Evolutionary conservation across 2,888 invertebrate genomes (phyloP), one percentile per base, ranked within the genome.

Genomic region (Platycheirus albimanus): DNA sequence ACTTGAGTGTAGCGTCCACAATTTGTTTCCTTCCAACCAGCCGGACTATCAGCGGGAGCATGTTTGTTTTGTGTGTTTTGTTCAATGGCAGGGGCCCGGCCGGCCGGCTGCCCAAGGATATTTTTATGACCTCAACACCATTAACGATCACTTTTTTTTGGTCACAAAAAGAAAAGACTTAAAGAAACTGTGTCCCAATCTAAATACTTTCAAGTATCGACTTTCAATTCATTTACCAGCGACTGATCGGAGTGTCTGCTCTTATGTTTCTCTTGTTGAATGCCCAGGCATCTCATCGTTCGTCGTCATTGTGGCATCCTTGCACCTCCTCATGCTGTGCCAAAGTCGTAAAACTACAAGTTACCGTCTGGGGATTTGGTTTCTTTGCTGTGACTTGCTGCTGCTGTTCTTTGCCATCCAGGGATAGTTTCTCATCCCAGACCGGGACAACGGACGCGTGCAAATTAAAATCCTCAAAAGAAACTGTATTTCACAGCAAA

Each of bases 101-200:
- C n/a, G n/a, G n/a, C n/a, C n/a, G n/a, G n/a, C n/a, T n/a, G 80
- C 75, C 75, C 76, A 77, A 83, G 78, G 78, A 78, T 78, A 61
- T 56, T 78, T 83, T 83, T 69, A 83, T 78, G 78, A 78, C 78
- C 83, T 83, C 72, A 83, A 83, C 83, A 83, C 83, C 63, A 78
- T 81, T 67, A 77, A 81, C 64, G 70, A 69, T 58, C 13, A 51
- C 13, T 56, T 45, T 43, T 28, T 58, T 41, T 58, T 1, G 3
- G 19, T 61, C 24, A 30, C 17, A 36, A 36, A 38, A 54, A 69
- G 33, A 63, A 69, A 75, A 69, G 30, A 64, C 54, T 11, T 2
- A 33, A 38, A 43, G 64, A 52, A 69, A 63, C 28, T 61, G 71
- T 76, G 63, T 77, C 67, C 77, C 71, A 77, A 77, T 72, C 72